Base-by-base conservation (phyloP, 2,888 invertebrate species). In the Opisthograptis luteolata region DNA sequence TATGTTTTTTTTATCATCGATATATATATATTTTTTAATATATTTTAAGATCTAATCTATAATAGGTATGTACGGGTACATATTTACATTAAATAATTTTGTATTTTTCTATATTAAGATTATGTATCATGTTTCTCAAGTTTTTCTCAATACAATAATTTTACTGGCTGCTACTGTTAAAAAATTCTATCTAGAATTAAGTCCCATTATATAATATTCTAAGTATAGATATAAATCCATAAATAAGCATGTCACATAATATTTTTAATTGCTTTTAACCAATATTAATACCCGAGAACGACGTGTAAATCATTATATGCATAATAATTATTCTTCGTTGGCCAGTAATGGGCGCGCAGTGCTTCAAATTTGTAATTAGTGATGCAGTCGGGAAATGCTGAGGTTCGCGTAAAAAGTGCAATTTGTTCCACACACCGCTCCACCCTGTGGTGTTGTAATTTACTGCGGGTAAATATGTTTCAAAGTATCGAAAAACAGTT, bases 251-350 rank as follows among this genome's bases (percentile, higher is more conserved):
- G 22, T 31, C 25, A 24, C 22, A 43, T 35, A 45, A 49, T 49
- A 49, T 39, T 39, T 51, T 41, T 15, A 42, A 46, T 42, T 42
- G 35, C 27, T 46, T 53, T 47, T 39, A 55, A 51, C 51, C 42
- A 52, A 47, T 49, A 45, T 57, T 48, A 51, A 49, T 52, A 55
- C 30, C 25, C 25, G 47, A 41, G 58, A 39, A 58, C 39, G 37
- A 54, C 39, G 34, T 42, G 34, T 58, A 58, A 57, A 58, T 61
- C 55, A 57, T 43, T 43, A 40, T 43, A 45, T 53, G 37, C 41
- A 55, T 61, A 50, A 58, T 61, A 55, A 64, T 62, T 55, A 62
- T 58, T 64, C 57, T 62, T 63, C 52, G 59, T 57, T 44, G 55
- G 28, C 20, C 46, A 22, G 34, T 64, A 58, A 64, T 53, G 55